Conservation (phyloP, 2,113 vertebrate species). For the Platichthys stellatus region DNA sequence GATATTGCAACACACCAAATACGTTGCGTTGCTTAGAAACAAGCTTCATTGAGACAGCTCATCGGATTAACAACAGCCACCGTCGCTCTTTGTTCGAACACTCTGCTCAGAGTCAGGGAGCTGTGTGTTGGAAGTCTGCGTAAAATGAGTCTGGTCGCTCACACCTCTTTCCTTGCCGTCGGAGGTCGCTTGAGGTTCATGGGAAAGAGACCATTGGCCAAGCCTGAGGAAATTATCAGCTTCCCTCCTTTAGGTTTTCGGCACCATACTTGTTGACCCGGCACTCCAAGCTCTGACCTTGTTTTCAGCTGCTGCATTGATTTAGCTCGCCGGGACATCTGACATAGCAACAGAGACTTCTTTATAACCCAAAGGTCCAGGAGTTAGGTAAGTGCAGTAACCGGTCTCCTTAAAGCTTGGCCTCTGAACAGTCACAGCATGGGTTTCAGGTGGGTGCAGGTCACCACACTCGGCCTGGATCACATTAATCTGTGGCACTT, state of each 20-base stretch:
- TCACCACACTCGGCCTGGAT: conserved; percentile 22
- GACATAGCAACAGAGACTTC: conserved; percentile 33
- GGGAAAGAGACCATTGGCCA: conserved; percentile 90
- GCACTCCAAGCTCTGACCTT: conserved; percentile 82
- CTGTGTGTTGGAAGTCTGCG: not conserved
- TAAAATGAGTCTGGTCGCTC: conserved; percentile 42
- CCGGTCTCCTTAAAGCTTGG: conserved; percentile 37
- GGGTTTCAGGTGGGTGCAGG: conserved; percentile 37
- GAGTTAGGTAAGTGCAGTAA: conserved; percentile 22
- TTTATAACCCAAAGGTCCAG: conserved; percentile 45
- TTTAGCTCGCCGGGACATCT: conserved; percentile 83
- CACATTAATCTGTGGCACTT: conserved; percentile 22
- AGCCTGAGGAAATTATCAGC: conserved; percentile 89
- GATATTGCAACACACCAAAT: conserved; percentile 29
- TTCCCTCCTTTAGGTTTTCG: conserved; percentile 83
- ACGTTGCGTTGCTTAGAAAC: conserved; percentile 67
- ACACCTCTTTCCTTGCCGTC: conserved; percentile 69
- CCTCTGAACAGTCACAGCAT: conserved; percentile 34
- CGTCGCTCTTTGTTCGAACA: conserved; percentile 21
- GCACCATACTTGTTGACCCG: conserved; percentile 86
- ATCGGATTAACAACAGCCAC: conserved; percentile 19
- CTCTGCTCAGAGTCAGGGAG: conserved; percentile 16
- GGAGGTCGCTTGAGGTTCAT: conserved; percentile 91
- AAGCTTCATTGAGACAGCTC: conserved; percentile 45
- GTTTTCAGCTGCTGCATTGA: conserved; percentile 70